Evolutionary conservation across 2,797 vertebrate genomes (phyloP), one percentile per base, ranked within the genome.

Genomic region (Ciconia nigra): DNA sequence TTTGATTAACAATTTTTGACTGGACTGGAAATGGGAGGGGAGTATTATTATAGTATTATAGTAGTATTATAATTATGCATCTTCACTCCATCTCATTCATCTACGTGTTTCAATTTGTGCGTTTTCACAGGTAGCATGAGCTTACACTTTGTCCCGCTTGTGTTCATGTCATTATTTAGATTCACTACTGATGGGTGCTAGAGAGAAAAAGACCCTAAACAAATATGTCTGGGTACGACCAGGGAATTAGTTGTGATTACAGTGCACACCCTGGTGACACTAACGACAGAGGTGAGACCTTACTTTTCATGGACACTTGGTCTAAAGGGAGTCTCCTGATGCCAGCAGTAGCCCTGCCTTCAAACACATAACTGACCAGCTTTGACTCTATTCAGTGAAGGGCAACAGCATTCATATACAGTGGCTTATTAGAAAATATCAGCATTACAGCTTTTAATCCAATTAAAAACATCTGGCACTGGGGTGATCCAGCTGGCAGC

Each of bases 391-490:
- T 47, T 76, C 73, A 62, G 46, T 58, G 83, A 93, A 95, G 87
- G 89, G 54, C 89, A 91, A 61, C 25, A 54, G 61, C 57, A 65
- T 47, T 83, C 89, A 37, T 51, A 87, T 37, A 76, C 25, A 83
- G 72, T 37, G 55, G 46, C 58, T 93, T 91, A 87, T 82, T 94
- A 87, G 63, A 76, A 96, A 86, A 92, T 72, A 91, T 52, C 90
- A 95, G 66, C 86, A 82, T 61, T 83, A 77, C 81, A 67, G 81
- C 35, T 94, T 92, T 94, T 66, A 95, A 93, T 95, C 83, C 93
- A 95, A 89, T 95, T 96, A 92, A 93, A 96, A 96, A 89, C 86
- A 92, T 95, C 88, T 94, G 89, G 92, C 76, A 80, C 49, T 35
- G 67, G 63, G 61, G 78, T 52, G 79, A 80, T 95, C 92, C 92